Percentiles rank a stretch among this genome's conserved stretches.
phyloP scores from a whole-genome alignment of 2,888 invertebrate genomes.

The Deilephila elpenor region DNA sequence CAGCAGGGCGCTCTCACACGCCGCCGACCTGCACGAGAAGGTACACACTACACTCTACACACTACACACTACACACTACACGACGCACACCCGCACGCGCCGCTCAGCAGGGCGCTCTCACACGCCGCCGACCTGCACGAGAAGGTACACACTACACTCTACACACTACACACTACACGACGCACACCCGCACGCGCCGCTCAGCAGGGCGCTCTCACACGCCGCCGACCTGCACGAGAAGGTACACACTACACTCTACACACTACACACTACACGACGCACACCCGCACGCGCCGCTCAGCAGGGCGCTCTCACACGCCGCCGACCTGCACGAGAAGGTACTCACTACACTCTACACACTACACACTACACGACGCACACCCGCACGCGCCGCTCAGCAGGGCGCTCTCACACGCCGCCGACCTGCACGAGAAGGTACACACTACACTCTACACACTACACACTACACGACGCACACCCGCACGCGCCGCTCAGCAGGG shows the following conservation, averaged over 20 bases:
- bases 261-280: constrained; percentile 89
- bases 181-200: constrained; percentile 95
- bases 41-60: constrained; percentile 59
- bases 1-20: constrained; percentile 68
- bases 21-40: constrained; percentile 50
- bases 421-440: too few relatives aligned
- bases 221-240: constrained; percentile 50
- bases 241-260: constrained; percentile 60
- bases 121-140: constrained; percentile 75
- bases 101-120: too few relatives aligned
- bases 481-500: too few relatives aligned
- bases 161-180: constrained; percentile 86
- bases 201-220: constrained; percentile 94
- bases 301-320: constrained; percentile 91
- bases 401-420: constrained; percentile 86
- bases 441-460: too few relatives aligned
- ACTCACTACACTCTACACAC: background rate
- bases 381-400: constrained; percentile 88
- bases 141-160: constrained; percentile 39
- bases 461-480: too few relatives aligned
- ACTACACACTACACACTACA: background rate
- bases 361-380: constrained; percentile 89
- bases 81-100: too few relatives aligned
- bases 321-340: constrained; percentile 51
- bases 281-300: constrained; percentile 96